phyloP scores from a whole-genome alignment of 2,888 invertebrate species.

The Erynnis tages region DNA sequence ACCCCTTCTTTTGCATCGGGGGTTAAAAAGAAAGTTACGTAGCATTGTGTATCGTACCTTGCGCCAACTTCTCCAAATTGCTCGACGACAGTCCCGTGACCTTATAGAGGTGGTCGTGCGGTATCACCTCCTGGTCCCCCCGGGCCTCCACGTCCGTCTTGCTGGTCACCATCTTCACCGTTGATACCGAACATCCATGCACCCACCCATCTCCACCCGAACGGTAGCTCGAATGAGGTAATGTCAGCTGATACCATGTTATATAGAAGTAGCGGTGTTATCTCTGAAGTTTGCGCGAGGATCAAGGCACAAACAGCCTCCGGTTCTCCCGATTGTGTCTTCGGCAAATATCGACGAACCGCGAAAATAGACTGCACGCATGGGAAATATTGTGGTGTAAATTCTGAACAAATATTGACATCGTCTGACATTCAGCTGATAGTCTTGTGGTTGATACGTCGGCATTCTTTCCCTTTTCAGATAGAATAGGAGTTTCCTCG shows the following conservation, averaged over 20 bases:
- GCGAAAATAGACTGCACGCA: constrained; percentile 31
- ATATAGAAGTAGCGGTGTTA: constrained; percentile 38
- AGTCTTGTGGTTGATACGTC: neutral
- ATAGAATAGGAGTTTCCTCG: too few species aligned
- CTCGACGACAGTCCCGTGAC: constrained; percentile 67
- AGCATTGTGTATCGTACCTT: constrained; percentile 63
- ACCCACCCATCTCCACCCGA: constrained; percentile 23
- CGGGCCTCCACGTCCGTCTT: constrained; percentile 50
- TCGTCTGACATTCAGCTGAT: constrained; percentile 11
- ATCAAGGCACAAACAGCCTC: constrained; percentile 48
- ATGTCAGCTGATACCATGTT: constrained; percentile 30
- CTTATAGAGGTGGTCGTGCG: constrained; percentile 67
- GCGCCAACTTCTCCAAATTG: constrained; percentile 66
- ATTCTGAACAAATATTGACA: constrained; percentile 25
- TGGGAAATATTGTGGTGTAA: constrained; percentile 15
- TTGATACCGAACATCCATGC: constrained; percentile 26
- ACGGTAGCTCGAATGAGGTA: constrained; percentile 34
- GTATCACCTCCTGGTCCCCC: constrained; percentile 54
- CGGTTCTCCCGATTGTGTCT: constrained; percentile 46
- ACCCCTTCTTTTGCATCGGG: too few species aligned
- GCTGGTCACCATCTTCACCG: constrained; percentile 46
- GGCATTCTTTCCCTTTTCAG: neutral
- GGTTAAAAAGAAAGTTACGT: too few species aligned
- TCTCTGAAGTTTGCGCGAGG: constrained; percentile 49
- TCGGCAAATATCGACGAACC: constrained; percentile 39